Percentiles rank a stretch among this genome's conserved stretches.
phyloP scores from a whole-genome alignment of 2,888 invertebrate species.

The Pilophorus perplexus region DNA sequence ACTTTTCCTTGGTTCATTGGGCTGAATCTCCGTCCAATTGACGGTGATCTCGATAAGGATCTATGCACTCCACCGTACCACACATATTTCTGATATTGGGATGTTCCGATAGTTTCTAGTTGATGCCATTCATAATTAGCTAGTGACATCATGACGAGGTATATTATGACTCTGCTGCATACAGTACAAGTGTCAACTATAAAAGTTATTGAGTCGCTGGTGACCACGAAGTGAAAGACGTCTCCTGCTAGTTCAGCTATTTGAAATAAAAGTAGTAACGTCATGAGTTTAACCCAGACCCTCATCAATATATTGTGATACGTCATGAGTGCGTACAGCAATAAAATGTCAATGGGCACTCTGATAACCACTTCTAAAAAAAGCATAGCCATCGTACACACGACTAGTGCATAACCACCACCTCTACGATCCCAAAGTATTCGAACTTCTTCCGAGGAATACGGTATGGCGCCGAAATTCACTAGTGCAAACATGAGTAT shows the following conservation, averaged over 20 bases:
- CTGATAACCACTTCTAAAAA: neutral
- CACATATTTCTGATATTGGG: too few species aligned
- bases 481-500: neutral
- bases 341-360: too few species aligned
- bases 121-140: too few species aligned
- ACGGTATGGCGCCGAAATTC: neutral
- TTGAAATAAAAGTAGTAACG: neutral
- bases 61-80: too few species aligned
- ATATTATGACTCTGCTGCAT: neutral
- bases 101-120: too few species aligned
- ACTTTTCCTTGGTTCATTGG: too few species aligned
- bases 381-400: neutral
- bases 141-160: neutral
- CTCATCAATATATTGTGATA: neutral
- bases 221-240: neutral
- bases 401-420: neutral
- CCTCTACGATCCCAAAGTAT: too few species aligned
- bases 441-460: neutral
- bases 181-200: too few species aligned
- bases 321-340: too few species aligned
- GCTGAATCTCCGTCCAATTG: too few species aligned
- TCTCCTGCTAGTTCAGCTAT: neutral
- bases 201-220: neutral
- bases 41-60: too few species aligned
- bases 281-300: neutral